phyloP scores from a whole-genome alignment of 2,888 invertebrate species.

The Chironomus riparius region DNA sequence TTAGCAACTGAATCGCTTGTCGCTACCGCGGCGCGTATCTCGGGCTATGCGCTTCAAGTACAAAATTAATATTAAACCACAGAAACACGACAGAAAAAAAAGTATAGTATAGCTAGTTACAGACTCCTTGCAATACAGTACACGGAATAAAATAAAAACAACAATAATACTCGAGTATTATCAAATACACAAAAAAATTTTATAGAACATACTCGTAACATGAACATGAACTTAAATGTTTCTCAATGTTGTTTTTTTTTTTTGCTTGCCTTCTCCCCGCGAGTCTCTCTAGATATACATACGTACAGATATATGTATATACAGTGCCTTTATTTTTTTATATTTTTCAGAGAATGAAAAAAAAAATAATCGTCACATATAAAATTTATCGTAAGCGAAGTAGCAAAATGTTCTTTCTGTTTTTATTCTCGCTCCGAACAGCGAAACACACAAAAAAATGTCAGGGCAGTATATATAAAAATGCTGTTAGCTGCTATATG shows the following conservation, averaged over 20 bases:
- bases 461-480: conserved; percentile 17
- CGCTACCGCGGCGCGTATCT: conserved; percentile 1
- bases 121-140: conserved; percentile 1
- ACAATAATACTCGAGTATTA: conserved; percentile 25
- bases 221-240: conserved; percentile 25
- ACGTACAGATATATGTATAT: background rate
- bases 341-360: background rate
- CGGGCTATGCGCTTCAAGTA: conserved; percentile 21
- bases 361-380: conserved; percentile 17
- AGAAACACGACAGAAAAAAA: conserved; percentile 19
- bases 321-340: background rate
- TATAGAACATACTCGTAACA: conserved; percentile 27
- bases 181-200: conserved; percentile 27
- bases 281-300: background rate
- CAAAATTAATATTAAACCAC: conserved; percentile 26
- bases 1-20: conserved; percentile 2
- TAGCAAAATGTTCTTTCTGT: conserved; percentile 17
- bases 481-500: conserved; percentile 19
- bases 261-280: background rate
- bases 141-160: conserved; percentile 13
- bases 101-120: background rate
- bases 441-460: background rate
- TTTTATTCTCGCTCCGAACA: conserved; percentile 1
- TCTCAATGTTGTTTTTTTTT: conserved; percentile 23
- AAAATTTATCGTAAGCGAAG: conserved; percentile 22